Conservation (phyloP, 2,797 vertebrate genomes). For the Sebastes nivosus region DNA sequence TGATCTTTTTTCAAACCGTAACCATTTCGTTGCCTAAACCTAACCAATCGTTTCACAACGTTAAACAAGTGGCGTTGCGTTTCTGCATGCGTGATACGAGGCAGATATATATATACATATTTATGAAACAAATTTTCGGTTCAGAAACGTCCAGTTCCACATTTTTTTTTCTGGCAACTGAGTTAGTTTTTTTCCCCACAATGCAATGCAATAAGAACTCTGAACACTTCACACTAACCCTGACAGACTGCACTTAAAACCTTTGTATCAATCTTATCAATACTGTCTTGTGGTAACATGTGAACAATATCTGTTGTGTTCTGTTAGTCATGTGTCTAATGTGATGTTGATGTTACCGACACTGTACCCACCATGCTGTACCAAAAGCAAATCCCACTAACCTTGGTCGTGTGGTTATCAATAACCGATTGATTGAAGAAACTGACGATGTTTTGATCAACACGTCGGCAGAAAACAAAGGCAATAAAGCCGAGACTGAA, state of each 20-base stretch:
- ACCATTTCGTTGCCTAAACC: background rate
- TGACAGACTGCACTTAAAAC: background rate
- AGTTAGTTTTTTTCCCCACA: no score
- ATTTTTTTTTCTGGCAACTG: no score
- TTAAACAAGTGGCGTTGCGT: no score
- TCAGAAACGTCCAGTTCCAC: no score
- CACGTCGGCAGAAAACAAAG: background rate
- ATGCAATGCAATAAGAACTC: no score
- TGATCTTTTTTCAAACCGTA: background rate
- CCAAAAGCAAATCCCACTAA: background rate
- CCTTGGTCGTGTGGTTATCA: background rate
- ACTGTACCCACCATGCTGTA: background rate
- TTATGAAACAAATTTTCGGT: no score
- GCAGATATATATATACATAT: no score
- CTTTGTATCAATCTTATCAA: background rate
- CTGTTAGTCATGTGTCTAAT: background rate
- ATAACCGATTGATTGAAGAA: background rate
- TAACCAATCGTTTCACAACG: no score
- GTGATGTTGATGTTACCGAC: background rate
- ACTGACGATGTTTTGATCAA: fast-evolving
- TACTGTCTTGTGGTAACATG: background rate
- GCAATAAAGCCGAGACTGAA: background rate
- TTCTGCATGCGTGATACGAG: no score
- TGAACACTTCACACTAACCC: background rate
- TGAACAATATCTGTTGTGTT: background rate